Evolutionary conservation across 2,888 invertebrate genomes (phyloP), one percentile per base, ranked within the genome.

Genomic region (Parascotia fuliginaria): DNA sequence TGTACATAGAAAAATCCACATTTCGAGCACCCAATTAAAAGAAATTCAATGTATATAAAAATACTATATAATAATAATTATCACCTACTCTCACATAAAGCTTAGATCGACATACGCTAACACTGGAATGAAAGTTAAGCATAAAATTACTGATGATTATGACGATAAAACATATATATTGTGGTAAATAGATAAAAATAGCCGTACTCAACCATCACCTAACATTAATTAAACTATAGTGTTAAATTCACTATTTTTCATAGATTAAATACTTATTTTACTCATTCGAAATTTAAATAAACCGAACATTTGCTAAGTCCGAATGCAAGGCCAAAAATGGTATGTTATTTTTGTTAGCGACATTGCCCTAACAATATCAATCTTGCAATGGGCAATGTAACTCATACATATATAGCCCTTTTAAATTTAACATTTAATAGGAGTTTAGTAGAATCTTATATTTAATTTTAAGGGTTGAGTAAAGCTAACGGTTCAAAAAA

Each of bases 91-190:
- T 85, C 85, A 85, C 80, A 82, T 88, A 88, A 88, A 87, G 85
- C 88, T 89, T 86, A 88, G 68, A 81, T 79, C 85, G 79, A 86
- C 79, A 81, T 81, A 83, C 75, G 69, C 84, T 86, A 87, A 83
- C 82, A 87, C 84, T 92, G 91, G 91, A 92, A 92, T 92, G 91
- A 87, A 83, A 86, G 78, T 81, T 85, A 84, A 82, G 85, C 83
- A 85, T 84, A 82, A 79, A 70, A 83, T 77, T 79, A 81, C 66
- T 75, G 73, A 79, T 72, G 71, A 74, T 70, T 70, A 73, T 70
- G 76, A 74, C 29, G 50, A 46, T 55, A 71, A 70, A 60, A 73
- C 73, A 63, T 58, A 73, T 73, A 72, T 71, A 70, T 61, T 68
- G n/a, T n/a, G 48, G 49, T 60, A 69, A 70, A 66, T 65, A 67